These are phyloP conservation scores for Anoplolepis gracilipes DNA, from an alignment of 1,140 invertebrate genomes.

Conservation along the genomic window DNA sequence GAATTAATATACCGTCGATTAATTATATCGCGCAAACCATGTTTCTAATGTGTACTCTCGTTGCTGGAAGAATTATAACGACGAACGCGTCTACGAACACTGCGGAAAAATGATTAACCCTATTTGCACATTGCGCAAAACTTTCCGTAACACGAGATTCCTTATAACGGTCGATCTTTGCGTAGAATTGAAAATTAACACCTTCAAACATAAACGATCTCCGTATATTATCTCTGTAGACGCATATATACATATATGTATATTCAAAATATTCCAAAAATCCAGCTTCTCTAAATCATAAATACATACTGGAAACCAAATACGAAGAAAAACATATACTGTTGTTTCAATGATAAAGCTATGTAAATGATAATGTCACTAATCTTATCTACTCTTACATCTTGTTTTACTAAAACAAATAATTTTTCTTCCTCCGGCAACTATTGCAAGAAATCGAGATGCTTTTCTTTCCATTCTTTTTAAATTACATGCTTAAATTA, in stretches of 20 bases:
- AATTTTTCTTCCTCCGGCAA: background rate
- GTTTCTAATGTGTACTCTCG: constrained; percentile 51
- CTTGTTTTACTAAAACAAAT: background rate
- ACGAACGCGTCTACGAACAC: constrained; percentile 40
- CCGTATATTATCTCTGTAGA: background rate
- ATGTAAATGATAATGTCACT: background rate
- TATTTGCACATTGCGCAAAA: constrained; percentile 37
- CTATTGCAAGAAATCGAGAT: background rate
- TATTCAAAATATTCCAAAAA: background rate
- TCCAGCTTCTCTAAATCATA: background rate
- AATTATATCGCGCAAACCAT: constrained; percentile 69
- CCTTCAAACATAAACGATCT: constrained; percentile 9
- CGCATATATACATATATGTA: background rate
- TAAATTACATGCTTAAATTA: background rate
- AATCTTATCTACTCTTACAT: background rate
- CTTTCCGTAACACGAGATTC: background rate
- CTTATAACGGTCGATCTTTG: background rate
- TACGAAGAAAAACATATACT: background rate
- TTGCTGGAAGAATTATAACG: constrained; percentile 67
- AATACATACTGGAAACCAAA: background rate
- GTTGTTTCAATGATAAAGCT: background rate
- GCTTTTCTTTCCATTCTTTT: background rate
- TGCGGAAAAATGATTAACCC: constrained; percentile 53
- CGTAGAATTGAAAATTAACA: constrained; percentile 19
- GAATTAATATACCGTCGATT: constrained; percentile 75